Conservation (phyloP, 1,140 invertebrate genomes). For the Tetragonula clypearis region DNA sequence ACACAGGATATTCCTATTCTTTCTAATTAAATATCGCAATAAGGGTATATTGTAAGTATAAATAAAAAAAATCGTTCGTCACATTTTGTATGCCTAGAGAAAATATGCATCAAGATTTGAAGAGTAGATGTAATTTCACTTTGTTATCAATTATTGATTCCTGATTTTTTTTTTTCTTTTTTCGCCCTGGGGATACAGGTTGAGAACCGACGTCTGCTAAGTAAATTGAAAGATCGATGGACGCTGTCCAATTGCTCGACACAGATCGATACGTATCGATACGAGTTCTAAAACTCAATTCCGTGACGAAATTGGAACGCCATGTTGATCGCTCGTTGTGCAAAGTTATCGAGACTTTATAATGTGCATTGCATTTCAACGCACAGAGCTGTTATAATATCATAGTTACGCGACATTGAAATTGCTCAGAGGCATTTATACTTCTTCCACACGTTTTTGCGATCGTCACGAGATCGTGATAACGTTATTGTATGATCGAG, state of each 20-base stretch:
- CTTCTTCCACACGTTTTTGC: neutral
- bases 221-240: constrained; percentile 42
- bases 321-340: constrained; percentile 30
- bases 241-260: constrained; percentile 43
- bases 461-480: neutral
- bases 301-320: constrained; percentile 45
- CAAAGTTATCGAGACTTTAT: constrained; percentile 41
- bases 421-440: constrained; percentile 2
- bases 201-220: constrained; percentile 25
- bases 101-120: neutral
- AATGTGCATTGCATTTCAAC: constrained; percentile 10
- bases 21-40: neutral
- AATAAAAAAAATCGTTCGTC: neutral
- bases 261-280: constrained; percentile 42
- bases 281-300: constrained; percentile 31
- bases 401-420: neutral
- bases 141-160: neutral
- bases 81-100: neutral
- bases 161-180: neutral
- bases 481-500: neutral
- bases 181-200: neutral
- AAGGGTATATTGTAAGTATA: neutral
- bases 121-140: neutral
- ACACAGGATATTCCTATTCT: neutral
- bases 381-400: neutral